Base-by-base conservation (phyloP, 2,888 invertebrate genomes). In the Hydrotaea diabolus region DNA sequence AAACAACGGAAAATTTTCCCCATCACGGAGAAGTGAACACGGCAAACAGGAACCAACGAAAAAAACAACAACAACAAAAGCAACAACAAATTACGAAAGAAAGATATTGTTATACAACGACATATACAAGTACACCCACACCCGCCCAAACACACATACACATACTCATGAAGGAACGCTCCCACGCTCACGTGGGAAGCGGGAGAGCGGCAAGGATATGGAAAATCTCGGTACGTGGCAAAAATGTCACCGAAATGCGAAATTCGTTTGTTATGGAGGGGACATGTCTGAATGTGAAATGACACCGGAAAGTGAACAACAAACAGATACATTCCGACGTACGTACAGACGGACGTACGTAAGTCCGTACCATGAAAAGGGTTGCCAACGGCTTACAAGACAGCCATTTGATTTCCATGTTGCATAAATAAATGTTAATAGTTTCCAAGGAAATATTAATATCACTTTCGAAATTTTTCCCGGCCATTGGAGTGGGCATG, bases 171-270 rank as follows among this genome's bases (percentile, higher is more conserved):
- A n/a, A n/a, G n/a, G n/a, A n/a, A n/a, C n/a, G n/a, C n/a, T n/a
- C n/a, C n/a, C n/a, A 31, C 31, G 31, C 7, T 31, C 31, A 31
- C 31, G 31, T 31, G 31, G 31, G n/a, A n/a, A n/a, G n/a, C 31
- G 7, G 5, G 11, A 43, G 43, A 43, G 43, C 9, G 49, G n/a
- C 31, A 31, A 59, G 15, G 59, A 59, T 59, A 15, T 59, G 15
- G n/a, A 23, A 79, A 83, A 80, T 66, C 79, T 66, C 57, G 59
- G 64, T 23, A 76, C 26, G 76, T 76, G 66, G 66, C 64, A 79
- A 81, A 79, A 66, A 73, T 79, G 66, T 76, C 72, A 82, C 55
- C 31, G 46, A 64, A 62, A 39, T 53, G 21, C 4, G 73, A 57
- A 64, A 36, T 72, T 73, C 11, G 13, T 15, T 9, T 59, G 59